These are phyloP conservation scores for Lordiphosa collinella DNA, from an alignment of 1,140 invertebrate genomes.

Conservation along the genomic window DNA sequence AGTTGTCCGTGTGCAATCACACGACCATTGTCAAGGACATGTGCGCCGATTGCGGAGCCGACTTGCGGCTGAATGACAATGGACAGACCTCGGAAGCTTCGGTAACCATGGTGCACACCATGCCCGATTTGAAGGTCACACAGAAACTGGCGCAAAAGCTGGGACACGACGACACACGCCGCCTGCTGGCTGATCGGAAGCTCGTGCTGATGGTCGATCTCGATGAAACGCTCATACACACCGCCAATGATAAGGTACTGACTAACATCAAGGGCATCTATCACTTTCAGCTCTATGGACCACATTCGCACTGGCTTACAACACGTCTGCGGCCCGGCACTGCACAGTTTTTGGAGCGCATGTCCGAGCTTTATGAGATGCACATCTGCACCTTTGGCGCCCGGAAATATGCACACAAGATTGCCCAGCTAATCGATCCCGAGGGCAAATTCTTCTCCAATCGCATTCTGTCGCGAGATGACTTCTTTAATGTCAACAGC, in stretches of 20 bases:
- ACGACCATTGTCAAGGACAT: slow-evolving; percentile 98
- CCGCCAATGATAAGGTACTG: slow-evolving; percentile 97
- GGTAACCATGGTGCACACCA: slow-evolving; percentile 97
- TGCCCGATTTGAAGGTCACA: slow-evolving; percentile 95
- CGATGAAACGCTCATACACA: slow-evolving; percentile 99
- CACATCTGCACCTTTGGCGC: slow-evolving; percentile 99
- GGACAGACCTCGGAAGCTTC: slow-evolving; percentile 84
- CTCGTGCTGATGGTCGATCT: slow-evolving; percentile 97
- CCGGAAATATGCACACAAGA: slow-evolving; percentile 97
- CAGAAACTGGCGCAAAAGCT: slow-evolving; percentile 92
- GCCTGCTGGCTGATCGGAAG: slow-evolving; percentile 91
- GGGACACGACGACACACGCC: slow-evolving; percentile 92
- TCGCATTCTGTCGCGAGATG: slow-evolving; percentile 97
- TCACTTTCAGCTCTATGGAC: slow-evolving; percentile 94
- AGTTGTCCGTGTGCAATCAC: slow-evolving; percentile 92
- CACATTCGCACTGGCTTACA: slow-evolving; percentile 93
- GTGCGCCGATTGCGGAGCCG: slow-evolving; percentile 98
- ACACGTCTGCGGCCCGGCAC: slow-evolving; percentile 95
- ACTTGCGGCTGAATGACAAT: slow-evolving; percentile 88
- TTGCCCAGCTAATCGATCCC: slow-evolving; percentile 94
- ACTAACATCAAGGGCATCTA: slow-evolving; percentile 95
- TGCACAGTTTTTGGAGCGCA: slow-evolving; percentile 89
- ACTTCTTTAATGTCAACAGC: slow-evolving; percentile 96
- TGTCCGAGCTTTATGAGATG: slow-evolving; percentile 94
- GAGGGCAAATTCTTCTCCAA: slow-evolving; percentile 95